These are phyloP conservation scores for Sebastes kiyomatsui DNA, from an alignment of 2,797 vertebrate species.

Conservation along the genomic window DNA sequence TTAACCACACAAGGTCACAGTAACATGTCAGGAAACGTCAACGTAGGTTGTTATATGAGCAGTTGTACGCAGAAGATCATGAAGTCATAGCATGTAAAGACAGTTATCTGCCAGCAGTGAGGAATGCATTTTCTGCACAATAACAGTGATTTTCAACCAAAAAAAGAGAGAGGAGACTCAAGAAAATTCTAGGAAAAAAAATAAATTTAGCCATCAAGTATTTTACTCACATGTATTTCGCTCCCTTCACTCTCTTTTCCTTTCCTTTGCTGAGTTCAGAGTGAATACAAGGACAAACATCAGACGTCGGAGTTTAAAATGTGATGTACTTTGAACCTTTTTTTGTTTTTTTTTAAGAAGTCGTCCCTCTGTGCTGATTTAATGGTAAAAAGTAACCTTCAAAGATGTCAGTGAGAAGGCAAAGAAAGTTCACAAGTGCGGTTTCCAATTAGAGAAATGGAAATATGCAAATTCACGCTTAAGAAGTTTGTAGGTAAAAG, in stretches of 20 bases:
- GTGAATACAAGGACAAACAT: slow-evolving; percentile 41
- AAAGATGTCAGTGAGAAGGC: slow-evolving; percentile 3
- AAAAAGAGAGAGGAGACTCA: neutral
- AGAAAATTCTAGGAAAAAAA: neutral
- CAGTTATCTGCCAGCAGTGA: neutral
- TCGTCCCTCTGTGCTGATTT: neutral
- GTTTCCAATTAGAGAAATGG: slow-evolving; percentile 12
- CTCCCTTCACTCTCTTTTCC: slow-evolving; percentile 63
- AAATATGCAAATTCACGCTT: slow-evolving; percentile 12
- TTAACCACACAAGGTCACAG: neutral
- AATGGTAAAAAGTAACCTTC: slow-evolving; percentile 3
- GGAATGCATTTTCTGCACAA: neutral
- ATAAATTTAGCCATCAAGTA: neutral
- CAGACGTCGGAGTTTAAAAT: slow-evolving; percentile 16
- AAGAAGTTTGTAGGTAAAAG: neutral
- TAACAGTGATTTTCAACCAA: neutral
- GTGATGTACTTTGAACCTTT: neutral
- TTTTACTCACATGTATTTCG: slow-evolving; percentile 78
- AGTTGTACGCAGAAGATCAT: neutral
- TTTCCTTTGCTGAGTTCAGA: slow-evolving; percentile 76
- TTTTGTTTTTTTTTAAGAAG: neutral
- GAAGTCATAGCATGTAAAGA: neutral
- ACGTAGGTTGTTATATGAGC: neutral
- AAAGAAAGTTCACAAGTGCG: neutral
- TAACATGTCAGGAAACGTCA: neutral